A percentile compares a stretch with the other conserved stretches of the same genome.
These are phyloP conservation scores for Spilosoma lubricipeda DNA, from an alignment of 2,888 invertebrate genomes.

Conservation along the genomic window DNA sequence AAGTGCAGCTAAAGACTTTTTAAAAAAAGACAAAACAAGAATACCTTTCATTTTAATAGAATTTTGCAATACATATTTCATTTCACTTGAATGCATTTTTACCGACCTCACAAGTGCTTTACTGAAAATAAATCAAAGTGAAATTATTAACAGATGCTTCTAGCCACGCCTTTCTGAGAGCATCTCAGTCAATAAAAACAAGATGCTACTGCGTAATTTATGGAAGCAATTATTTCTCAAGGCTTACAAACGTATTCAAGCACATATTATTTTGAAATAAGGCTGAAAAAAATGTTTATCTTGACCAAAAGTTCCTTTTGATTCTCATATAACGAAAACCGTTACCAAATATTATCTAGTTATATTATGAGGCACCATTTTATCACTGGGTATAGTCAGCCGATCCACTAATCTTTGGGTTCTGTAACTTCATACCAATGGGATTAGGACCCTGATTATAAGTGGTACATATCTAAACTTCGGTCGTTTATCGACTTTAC, in stretches of 20 bases:
- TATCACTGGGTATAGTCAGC: constrained; percentile 11
- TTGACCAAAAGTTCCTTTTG: neutral
- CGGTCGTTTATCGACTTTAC: constrained; percentile 27
- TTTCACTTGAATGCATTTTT: too few relatives aligned
- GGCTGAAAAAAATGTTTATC: neutral
- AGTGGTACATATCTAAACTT: constrained; percentile 39
- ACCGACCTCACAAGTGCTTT: too few relatives aligned
- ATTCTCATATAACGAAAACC: neutral
- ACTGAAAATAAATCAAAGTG: neutral
- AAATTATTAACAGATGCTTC: neutral
- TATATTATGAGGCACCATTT: constrained; percentile 7
- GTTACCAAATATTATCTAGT: neutral
- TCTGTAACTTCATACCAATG: constrained; percentile 26
- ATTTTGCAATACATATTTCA: too few relatives aligned
- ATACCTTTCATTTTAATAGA: too few relatives aligned
- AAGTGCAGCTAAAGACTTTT: too few relatives aligned
- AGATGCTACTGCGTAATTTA: neutral
- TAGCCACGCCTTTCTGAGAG: neutral
- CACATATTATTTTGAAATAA: neutral
- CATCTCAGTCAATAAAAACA: neutral
- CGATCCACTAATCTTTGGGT: constrained; percentile 22
- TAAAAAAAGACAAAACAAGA: too few relatives aligned
- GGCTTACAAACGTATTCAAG: neutral
- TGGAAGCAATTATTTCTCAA: neutral
- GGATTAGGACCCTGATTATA: constrained; percentile 28